Conservation (phyloP, 2,113 vertebrate genomes). For the Calypte anna region DNA sequence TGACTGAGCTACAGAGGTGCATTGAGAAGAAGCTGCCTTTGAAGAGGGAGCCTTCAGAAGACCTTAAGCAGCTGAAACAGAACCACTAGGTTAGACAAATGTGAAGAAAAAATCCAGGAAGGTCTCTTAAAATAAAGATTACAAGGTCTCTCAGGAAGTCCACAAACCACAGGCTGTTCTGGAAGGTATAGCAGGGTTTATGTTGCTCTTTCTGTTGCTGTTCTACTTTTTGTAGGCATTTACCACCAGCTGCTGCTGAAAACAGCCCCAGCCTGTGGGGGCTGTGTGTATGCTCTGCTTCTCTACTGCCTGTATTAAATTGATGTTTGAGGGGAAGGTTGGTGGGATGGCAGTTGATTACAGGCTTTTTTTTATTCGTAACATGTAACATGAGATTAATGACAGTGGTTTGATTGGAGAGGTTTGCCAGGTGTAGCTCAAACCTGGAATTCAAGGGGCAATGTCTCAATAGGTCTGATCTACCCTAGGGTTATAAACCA, state of each 20-base stretch:
- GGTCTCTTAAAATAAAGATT: not conserved
- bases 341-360: not conserved
- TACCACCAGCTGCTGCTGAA: not conserved
- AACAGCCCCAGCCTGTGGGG: not conserved
- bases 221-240: not conserved
- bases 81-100: not conserved
- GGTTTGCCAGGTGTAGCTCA: not conserved
- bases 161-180: not conserved
- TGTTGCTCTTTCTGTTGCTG: not conserved
- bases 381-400: not conserved
- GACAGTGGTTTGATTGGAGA: not conserved
- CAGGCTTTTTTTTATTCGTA: not conserved
- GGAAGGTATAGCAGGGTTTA: not conserved
- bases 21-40: not conserved
- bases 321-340: not conserved
- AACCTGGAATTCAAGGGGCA: not conserved
- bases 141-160: not conserved
- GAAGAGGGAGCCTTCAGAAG: not conserved
- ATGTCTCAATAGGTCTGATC: not conserved
- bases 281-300: not conserved
- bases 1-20: not conserved
- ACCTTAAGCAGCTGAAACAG: not conserved
- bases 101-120: not conserved
- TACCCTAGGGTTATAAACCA: not conserved
- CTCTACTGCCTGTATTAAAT: not conserved